Evolutionary conservation across 2,113 vertebrate species (phyloP).

Genomic region (Ranitomeya variabilis): DNA sequence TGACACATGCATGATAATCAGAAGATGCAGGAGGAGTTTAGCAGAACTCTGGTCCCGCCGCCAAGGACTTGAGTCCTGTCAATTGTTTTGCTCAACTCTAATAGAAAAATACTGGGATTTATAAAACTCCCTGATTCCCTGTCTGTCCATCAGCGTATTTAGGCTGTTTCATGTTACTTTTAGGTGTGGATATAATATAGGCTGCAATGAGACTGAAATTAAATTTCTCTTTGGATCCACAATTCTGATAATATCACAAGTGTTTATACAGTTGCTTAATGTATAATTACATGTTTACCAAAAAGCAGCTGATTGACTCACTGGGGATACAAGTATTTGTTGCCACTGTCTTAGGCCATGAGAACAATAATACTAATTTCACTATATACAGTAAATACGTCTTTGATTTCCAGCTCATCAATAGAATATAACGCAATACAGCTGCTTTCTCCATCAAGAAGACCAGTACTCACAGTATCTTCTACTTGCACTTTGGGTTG

Average conservation of each 20-base stretch:
- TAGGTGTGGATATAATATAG: not conserved
- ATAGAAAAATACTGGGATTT: no score
- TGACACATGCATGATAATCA: no score
- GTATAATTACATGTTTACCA: not conserved
- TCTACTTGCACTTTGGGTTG: no score
- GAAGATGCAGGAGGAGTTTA: no score
- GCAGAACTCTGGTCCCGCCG: no score
- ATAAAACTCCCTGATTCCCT: no score
- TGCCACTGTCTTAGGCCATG: not conserved
- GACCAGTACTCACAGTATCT: no score
- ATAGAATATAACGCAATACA: not conserved
- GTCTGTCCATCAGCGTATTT: no score
- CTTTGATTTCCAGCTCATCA: not conserved
- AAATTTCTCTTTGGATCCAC: not conserved
- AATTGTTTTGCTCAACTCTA: no score
- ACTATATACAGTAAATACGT: not conserved
- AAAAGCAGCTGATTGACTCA: not conserved
- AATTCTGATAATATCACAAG: not conserved
- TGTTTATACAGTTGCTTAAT: not conserved
- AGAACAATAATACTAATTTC: not conserved
- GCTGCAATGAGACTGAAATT: not conserved
- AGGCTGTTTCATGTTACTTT: no score
- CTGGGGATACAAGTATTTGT: not conserved
- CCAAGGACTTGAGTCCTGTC: no score
- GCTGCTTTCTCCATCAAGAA: not conserved